These are phyloP conservation scores for Hypocryptadius cinnamomeus DNA, from an alignment of 2,113 vertebrate species.

Conservation along the genomic window DNA sequence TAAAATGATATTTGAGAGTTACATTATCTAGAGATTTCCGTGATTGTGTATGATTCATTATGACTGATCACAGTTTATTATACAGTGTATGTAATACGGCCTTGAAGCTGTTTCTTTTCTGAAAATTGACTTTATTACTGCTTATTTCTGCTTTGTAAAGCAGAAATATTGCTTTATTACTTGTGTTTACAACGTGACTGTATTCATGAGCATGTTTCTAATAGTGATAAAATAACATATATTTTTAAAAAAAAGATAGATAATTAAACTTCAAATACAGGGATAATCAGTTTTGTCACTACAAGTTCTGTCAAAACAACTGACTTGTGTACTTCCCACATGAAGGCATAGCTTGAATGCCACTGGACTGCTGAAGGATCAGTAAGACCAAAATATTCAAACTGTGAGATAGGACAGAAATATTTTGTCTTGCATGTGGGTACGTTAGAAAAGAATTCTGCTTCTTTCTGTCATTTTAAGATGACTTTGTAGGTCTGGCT, in stretches of 20 bases:
- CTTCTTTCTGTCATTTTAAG: not conserved
- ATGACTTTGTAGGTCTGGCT: not conserved
- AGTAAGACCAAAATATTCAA: not conserved
- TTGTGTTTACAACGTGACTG: not conserved
- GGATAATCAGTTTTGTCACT: not conserved
- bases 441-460: not conserved
- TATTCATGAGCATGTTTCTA: not conserved
- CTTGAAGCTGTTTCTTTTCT: not conserved
- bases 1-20: not conserved
- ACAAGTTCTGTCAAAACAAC: not conserved
- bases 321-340: not conserved
- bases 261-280: not conserved
- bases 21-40: not conserved
- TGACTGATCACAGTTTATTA: not conserved
- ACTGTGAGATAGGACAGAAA: not conserved
- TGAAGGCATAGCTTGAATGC: conserved; percentile 6
- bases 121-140: not conserved
- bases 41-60: not conserved
- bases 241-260: not conserved
- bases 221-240: not conserved
- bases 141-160: not conserved
- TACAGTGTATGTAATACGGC: not conserved
- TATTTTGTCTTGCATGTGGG: not conserved
- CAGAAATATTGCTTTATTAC: not conserved
- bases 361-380: not conserved